Percentiles rank a stretch among this genome's conserved stretches.
phyloP scores from a whole-genome alignment of 2,888 invertebrate genomes.

The Campoletis raptor region DNA sequence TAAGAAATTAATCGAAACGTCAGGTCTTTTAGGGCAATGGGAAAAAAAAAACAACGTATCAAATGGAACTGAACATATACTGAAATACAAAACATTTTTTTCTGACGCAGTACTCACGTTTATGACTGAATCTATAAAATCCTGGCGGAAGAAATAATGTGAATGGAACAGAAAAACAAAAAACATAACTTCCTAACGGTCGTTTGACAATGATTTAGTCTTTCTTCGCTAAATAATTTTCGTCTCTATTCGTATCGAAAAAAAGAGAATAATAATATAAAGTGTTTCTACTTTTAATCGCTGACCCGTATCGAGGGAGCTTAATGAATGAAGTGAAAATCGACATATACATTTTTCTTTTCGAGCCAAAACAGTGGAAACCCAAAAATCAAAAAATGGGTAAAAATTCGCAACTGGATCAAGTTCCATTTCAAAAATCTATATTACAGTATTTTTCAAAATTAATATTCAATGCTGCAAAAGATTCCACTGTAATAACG shows the following conservation, averaged over 20 bases:
- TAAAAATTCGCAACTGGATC: not conserved
- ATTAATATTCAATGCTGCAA: not conserved
- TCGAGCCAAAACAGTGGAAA: not conserved
- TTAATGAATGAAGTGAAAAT: not conserved
- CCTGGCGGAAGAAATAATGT: slow-evolving; percentile 83
- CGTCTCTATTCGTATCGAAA: slow-evolving; percentile 3
- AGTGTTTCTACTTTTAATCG: slow-evolving; percentile 7
- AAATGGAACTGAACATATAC: slow-evolving; percentile 57
- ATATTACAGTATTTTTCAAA: not conserved
- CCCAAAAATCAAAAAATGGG: not conserved
- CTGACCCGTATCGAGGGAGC: slow-evolving; percentile 20
- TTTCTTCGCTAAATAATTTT: slow-evolving; percentile 20
- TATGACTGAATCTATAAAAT: slow-evolving; percentile 85
- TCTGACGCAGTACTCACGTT: slow-evolving; percentile 86
- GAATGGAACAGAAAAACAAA: slow-evolving; percentile 82
- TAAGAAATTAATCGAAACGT: slow-evolving; percentile 24
- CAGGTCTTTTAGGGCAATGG: slow-evolving; percentile 69
- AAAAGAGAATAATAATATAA: not conserved
- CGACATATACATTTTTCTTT: not conserved
- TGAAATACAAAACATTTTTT: slow-evolving; percentile 68
- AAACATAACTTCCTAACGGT: slow-evolving; percentile 74
- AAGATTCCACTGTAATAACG: slow-evolving; percentile 8
- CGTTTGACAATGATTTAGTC: slow-evolving; percentile 49
- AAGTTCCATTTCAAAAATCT: not conserved
- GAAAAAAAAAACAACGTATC: slow-evolving; percentile 32